Evolutionary conservation across 1,140 invertebrate genomes (phyloP).

Genomic region (Nylanderia fulva): DNA sequence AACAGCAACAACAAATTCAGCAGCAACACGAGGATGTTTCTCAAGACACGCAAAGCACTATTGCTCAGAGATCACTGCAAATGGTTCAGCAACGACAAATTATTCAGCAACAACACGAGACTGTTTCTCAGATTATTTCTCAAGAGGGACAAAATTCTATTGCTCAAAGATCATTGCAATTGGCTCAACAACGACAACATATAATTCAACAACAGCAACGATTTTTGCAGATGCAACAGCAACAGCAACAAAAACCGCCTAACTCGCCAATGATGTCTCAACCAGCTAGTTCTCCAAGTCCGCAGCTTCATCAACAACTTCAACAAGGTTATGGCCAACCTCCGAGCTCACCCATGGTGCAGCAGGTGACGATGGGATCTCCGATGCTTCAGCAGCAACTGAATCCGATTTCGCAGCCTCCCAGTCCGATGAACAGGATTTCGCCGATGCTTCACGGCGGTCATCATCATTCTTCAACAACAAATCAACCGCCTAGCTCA

Average conservation of each 20-base stretch:
- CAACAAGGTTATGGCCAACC: conserved; percentile 86
- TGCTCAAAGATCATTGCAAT: conserved; percentile 80
- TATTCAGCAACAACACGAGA: conserved; percentile 75
- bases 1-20: conserved; percentile 23
- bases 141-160: conserved; percentile 76
- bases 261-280: conserved; percentile 87
- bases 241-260: conserved; percentile 84
- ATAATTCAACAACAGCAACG: conserved; percentile 76
- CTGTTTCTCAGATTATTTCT: conserved; percentile 66
- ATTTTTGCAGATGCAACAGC: conserved; percentile 80
- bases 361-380: conserved; percentile 85
- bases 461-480: conserved; percentile 80
- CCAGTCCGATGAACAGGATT: conserved; percentile 83
- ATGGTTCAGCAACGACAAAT: conserved; percentile 77
- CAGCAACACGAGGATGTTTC: conserved; percentile 76
- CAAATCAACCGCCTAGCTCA: conserved; percentile 82
- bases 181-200: conserved; percentile 78
- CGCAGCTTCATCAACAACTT: conserved; percentile 86
- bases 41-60: conserved; percentile 74
- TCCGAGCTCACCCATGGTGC: conserved; percentile 88
- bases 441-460: conserved; percentile 84
- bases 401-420: conserved; percentile 84
- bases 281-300: conserved; percentile 86
- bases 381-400: conserved; percentile 86
- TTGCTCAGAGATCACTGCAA: conserved; percentile 81